Evolutionary conservation across 2,888 invertebrate genomes (phyloP), one percentile per base, ranked within the genome.

Genomic region (Cerastis rubricosa): DNA sequence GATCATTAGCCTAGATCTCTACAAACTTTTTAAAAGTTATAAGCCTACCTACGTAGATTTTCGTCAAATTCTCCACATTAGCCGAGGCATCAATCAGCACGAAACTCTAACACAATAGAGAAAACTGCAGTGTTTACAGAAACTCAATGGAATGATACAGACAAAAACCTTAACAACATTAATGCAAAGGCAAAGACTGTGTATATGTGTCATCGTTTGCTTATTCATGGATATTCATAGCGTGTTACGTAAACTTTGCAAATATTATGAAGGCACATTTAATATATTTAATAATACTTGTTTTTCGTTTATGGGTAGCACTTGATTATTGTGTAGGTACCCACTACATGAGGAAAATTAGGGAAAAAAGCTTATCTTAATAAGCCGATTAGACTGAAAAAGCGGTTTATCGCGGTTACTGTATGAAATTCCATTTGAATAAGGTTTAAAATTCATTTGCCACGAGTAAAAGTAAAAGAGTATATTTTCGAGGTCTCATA

Each of bases 181-280:
- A 63, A 68, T 64, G 75, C 66, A 85, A 80, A 72, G 29, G 71
- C 74, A 66, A 59, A 80, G 74, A 71, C 54, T 69, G 74, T 83
- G 57, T 69, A 22, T 72, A 73, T 86, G 83, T 88, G 83, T 88
- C 87, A 88, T 87, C 77, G 66, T 73, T 66, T 78, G 79, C 81
- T 86, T 83, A 80, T 83, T 87, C 88, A 88, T 81, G 79, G 80
- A 85, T 88, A 88, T 83, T 86, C 87, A 86, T 87, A 85, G 87
- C 78, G 57, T 40, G 74, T 88, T 88, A 87, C 88, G 88, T 87
- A 80, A 87, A 83, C 83, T 69, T 85, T 69, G 72, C 74, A 78
- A 80, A 83, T 71, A 71, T n/a, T 57, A 74, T 66, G 47, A 74
- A 72, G 72, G 74, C 63, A 71, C 66, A 68, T 83, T 83, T 77